Percentiles rank a stretch among this genome's conserved stretches.
These are phyloP conservation scores for Bembecia ichneumoniformis DNA, from an alignment of 2,888 invertebrate genomes.

Conservation along the genomic window DNA sequence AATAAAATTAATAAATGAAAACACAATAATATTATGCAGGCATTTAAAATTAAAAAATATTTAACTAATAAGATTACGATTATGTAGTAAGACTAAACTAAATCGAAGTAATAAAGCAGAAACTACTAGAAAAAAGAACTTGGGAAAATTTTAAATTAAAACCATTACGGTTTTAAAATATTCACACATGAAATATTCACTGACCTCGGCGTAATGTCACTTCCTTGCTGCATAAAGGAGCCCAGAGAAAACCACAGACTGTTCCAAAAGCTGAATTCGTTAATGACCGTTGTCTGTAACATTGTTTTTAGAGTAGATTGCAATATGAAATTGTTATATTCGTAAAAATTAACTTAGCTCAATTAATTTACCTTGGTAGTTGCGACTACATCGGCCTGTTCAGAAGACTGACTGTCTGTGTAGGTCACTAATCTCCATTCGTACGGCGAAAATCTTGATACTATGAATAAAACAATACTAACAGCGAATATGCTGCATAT, in stretches of 20 bases:
- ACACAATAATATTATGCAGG: no score
- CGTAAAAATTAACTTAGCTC: not conserved
- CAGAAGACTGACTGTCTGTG: constrained; percentile 34
- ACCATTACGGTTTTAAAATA: no score
- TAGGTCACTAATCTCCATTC: constrained; percentile 87
- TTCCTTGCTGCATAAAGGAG: constrained; percentile 99
- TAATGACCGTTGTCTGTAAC: constrained; percentile 79
- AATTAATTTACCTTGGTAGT: constrained; percentile 30
- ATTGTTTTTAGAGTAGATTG: not conserved
- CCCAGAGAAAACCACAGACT: constrained; percentile 98
- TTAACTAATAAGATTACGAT: no score
- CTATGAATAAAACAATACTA: constrained; percentile 94
- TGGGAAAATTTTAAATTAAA: no score
- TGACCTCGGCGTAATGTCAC: constrained; percentile 95
- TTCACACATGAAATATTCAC: constrained; percentile 20
- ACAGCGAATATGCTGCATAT: constrained; percentile 92
- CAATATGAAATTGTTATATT: constrained; percentile 1
- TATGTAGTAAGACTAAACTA: no score
- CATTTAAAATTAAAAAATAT: no score
- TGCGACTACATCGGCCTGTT: constrained; percentile 31
- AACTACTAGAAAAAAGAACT: no score
- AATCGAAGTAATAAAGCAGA: no score
- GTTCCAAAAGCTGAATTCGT: constrained; percentile 96
- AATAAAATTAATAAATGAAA: no score
- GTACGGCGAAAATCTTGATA: constrained; percentile 95